Conservation (phyloP, 2,797 vertebrate genomes). For the Orientallactaga sibirica region DNA sequence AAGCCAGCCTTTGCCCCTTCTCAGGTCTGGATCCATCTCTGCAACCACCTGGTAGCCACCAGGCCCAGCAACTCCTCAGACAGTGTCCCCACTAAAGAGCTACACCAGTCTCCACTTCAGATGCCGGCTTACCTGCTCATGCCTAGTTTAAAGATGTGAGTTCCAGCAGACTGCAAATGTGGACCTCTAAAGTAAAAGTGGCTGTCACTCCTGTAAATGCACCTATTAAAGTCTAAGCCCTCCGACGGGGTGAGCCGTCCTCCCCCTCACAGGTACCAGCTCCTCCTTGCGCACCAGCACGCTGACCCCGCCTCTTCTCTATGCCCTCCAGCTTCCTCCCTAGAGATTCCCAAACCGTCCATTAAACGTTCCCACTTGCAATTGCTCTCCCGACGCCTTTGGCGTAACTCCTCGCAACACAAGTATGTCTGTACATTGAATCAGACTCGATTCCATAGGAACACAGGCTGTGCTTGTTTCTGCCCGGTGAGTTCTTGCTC, state of each 20-base stretch:
- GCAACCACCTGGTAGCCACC: background rate
- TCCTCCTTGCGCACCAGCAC: background rate
- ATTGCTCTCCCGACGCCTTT: background rate
- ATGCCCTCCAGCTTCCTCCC: background rate
- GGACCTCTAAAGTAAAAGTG: background rate
- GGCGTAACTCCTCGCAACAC: background rate
- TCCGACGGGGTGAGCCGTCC: fast-evolving
- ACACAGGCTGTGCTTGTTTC: background rate
- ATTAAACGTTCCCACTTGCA: background rate
- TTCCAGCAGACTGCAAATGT: background rate
- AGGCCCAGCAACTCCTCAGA: background rate
- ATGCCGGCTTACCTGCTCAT: background rate
- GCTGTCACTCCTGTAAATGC: background rate
- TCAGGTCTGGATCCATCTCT: no score
- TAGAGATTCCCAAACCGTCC: background rate
- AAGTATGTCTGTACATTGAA: background rate
- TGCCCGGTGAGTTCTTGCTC: background rate
- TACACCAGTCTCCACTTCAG: background rate
- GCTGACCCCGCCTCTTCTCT: background rate
- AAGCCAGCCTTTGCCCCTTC: background rate
- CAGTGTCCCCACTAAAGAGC: background rate
- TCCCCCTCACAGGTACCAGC: fast-evolving
- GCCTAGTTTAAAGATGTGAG: background rate
- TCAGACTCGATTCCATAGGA: background rate
- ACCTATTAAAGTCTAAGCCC: background rate